Percentiles rank a stretch among this genome's conserved stretches.
Evolutionary conservation across 2,888 invertebrate species (phyloP).

Genomic region (Rhaphigaster nebulosa): DNA sequence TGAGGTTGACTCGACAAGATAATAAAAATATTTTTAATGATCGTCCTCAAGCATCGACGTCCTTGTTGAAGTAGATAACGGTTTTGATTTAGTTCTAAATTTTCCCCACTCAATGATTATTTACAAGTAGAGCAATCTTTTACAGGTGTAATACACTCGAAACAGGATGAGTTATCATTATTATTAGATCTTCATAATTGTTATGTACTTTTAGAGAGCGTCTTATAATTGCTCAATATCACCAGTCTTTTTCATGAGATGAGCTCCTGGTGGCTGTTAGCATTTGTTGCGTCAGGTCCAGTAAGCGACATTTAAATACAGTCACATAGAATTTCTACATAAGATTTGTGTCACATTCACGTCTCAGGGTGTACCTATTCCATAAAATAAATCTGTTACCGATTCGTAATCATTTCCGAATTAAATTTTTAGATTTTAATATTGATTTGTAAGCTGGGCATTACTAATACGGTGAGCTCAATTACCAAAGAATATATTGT

Average conservation of each 20-base stretch:
- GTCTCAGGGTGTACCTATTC: too few species aligned
- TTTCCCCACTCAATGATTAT: neutral
- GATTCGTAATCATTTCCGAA: too few species aligned
- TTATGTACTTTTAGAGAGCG: neutral
- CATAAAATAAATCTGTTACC: too few species aligned
- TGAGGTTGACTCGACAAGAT: neutral
- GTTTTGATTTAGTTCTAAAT: neutral
- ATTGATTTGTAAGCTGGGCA: too few species aligned
- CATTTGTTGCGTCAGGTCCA: too few species aligned
- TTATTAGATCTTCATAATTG: neutral
- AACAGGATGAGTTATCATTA: slow-evolving; percentile 8
- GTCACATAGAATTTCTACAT: too few species aligned
- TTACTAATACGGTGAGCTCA: too few species aligned
- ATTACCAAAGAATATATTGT: too few species aligned
- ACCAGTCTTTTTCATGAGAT: neutral
- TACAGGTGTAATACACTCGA: neutral
- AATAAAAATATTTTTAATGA: neutral
- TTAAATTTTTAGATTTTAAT: too few species aligned
- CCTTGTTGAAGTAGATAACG: neutral
- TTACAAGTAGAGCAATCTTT: neutral
- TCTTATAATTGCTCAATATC: neutral
- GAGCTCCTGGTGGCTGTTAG: too few species aligned
- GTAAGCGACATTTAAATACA: too few species aligned
- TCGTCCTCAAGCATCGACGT: neutral
- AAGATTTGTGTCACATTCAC: too few species aligned